These are phyloP conservation scores for Tapirus indicus DNA, from an alignment of 2,797 vertebrate species.

Conservation along the genomic window DNA sequence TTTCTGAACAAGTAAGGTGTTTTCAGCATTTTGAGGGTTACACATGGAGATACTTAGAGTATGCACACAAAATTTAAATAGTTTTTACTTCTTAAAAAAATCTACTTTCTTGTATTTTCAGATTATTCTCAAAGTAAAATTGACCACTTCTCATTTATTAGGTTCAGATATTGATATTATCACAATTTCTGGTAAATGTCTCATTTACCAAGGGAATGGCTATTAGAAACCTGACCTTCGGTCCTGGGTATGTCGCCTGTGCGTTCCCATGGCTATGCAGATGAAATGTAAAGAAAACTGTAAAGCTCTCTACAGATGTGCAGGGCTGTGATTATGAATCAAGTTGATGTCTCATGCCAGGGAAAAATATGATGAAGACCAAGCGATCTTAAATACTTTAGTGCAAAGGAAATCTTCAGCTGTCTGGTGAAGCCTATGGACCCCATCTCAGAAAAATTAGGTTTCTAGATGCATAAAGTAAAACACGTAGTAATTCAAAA, in stretches of 20 bases:
- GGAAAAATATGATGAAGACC: not conserved
- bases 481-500: not conserved
- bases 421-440: not conserved
- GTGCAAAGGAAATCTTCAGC: not conserved
- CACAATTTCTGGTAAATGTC: slow-evolving; percentile 20
- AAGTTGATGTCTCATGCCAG: not conserved
- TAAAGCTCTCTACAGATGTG: not conserved
- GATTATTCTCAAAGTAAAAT: not conserved
- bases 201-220: not conserved
- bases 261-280: too few species aligned
- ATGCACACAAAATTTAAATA: not conserved
- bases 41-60: not conserved
- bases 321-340: not conserved
- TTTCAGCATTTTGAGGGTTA: not conserved
- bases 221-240: not conserved
- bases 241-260: not conserved
- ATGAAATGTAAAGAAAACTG: not conserved
- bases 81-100: not conserved
- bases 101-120: not conserved
- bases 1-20: not conserved
- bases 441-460: not conserved
- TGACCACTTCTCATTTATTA: not conserved
- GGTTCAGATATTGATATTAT: not conserved
- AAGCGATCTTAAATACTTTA: not conserved
- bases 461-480: not conserved